Base-by-base conservation (phyloP, 2,113 vertebrate genomes). In the Eidolon helvum region DNA sequence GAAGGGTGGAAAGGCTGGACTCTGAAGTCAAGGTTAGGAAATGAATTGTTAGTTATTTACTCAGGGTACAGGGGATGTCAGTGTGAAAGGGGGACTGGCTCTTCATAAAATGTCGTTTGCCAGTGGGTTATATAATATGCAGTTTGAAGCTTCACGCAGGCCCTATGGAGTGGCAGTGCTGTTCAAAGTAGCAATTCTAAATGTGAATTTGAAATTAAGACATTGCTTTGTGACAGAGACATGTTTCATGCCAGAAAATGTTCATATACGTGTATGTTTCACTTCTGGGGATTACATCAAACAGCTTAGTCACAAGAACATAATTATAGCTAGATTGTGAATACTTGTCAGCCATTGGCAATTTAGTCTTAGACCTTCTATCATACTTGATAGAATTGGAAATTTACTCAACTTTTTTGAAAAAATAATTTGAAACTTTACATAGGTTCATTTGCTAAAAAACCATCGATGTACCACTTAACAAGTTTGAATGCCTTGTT, bases 1-100 rank as follows among this genome's bases (percentile, higher is more conserved):
- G 59, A 72, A 84, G 38, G 96, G 97, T 98, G 79, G 96, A 98
- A 97, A 96, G 98, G 97, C 98, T 98, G 97, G 98, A 98, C 99
- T 98, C 97, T 95, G 98, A 98, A 99, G 99, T 99, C 99, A 99
- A 99, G 99, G 99, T 99, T 99, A 99, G 98, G 98, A 98, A 98
- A 98, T 99, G 98, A 98, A 98, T 99, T 98, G 98, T 98, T 98
- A 98, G 98, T 99, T 99, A 99, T 99, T 99, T 99, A 99, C 99
- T 98, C 98, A 99, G 99, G 90, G 82, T 98, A 91, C 87, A 77
- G 86, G 96, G 95, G 91, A 97, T 98, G 97, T 98, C 97, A 96
- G 68, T 92, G 72, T 97, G 97, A 97, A 96, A 94, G 97, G 10
- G 22, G 26, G 35, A 19, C 93, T 94, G 95, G 89, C 93, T 97